A percentile compares a stretch with the other conserved stretches of the same genome.
These are phyloP conservation scores for Tenthredo livida DNA, from an alignment of 2,888 invertebrate species.

Conservation along the genomic window DNA sequence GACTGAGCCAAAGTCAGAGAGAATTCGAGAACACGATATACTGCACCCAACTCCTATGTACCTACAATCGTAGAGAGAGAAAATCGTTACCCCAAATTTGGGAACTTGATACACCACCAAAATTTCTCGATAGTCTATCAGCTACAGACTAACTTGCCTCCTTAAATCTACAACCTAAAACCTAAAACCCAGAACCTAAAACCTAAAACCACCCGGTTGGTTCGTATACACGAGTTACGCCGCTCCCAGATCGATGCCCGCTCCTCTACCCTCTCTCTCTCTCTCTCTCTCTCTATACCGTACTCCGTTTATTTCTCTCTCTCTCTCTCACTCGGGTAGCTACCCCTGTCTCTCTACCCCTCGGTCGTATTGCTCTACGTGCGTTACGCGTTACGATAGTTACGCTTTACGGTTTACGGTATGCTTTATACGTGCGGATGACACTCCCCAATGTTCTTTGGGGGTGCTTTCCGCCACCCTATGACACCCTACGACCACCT, in stretches of 20 bases:
- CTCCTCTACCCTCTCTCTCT: constrained; percentile 21
- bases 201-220: constrained; percentile 15
- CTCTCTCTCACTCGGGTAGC: neutral
- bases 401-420: constrained; percentile 45
- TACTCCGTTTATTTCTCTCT: neutral
- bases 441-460: constrained; percentile 53
- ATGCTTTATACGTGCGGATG: constrained; percentile 53
- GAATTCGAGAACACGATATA: neutral
- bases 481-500: constrained; percentile 24
- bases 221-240: constrained; percentile 44
- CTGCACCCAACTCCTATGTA: neutral
- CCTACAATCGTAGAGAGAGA: neutral
- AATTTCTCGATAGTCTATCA: constrained; percentile 13
- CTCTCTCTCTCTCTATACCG: constrained; percentile 10
- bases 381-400: constrained; percentile 50
- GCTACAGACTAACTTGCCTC: neutral
- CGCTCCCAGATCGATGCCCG: constrained; percentile 53
- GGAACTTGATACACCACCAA: neutral
- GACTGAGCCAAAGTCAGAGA: neutral
- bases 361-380: constrained; percentile 1
- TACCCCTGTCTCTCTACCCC: neutral
- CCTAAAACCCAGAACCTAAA: neutral
- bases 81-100: constrained; percentile 23
- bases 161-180: neutral
- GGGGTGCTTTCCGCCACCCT: neutral